Percentiles rank a stretch among this genome's conserved stretches.
Evolutionary conservation across 1,140 invertebrate genomes (phyloP).

Genomic region (Bombus terrestris): DNA sequence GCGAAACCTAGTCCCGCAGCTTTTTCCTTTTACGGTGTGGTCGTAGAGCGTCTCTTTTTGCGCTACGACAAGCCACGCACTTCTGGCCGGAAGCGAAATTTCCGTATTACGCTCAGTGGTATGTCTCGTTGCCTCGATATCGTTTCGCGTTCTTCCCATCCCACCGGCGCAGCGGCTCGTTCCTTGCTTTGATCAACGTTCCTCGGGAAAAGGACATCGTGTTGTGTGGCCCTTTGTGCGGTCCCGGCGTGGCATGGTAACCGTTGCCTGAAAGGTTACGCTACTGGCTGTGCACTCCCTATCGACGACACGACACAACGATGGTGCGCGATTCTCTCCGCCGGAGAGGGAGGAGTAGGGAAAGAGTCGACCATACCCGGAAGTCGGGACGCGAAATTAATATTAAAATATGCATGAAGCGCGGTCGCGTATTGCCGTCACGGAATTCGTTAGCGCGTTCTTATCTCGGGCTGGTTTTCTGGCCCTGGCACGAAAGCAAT

Average conservation of each 20-base stretch:
- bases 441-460: slow-evolving; percentile 49
- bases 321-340: neutral
- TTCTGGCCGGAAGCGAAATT: slow-evolving; percentile 63
- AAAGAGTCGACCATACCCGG: neutral
- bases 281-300: neutral
- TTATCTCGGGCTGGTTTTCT: slow-evolving; percentile 15
- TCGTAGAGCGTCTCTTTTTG: slow-evolving; percentile 19
- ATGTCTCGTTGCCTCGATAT: slow-evolving; percentile 34
- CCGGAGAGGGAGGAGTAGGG: neutral
- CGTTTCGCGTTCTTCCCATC: neutral
- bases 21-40: slow-evolving; percentile 9
- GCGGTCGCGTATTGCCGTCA: slow-evolving; percentile 17
- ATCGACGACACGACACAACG: slow-evolving; percentile 5
- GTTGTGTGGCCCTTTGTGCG: slow-evolving; percentile 47
- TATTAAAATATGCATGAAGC: slow-evolving; percentile 52
- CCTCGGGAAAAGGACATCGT: slow-evolving; percentile 47
- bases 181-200: slow-evolving; percentile 65
- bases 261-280: slow-evolving; percentile 37
- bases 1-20: slow-evolving; percentile 28
- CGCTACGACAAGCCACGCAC: slow-evolving; percentile 44
- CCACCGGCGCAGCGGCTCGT: neutral
- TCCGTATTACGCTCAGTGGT: slow-evolving; percentile 51
- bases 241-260: neutral
- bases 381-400: slow-evolving; percentile 34
- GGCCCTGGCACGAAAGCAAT: slow-evolving; percentile 27